Conservation (phyloP, 1,140 invertebrate genomes). For the Diorhabda carinulata region DNA sequence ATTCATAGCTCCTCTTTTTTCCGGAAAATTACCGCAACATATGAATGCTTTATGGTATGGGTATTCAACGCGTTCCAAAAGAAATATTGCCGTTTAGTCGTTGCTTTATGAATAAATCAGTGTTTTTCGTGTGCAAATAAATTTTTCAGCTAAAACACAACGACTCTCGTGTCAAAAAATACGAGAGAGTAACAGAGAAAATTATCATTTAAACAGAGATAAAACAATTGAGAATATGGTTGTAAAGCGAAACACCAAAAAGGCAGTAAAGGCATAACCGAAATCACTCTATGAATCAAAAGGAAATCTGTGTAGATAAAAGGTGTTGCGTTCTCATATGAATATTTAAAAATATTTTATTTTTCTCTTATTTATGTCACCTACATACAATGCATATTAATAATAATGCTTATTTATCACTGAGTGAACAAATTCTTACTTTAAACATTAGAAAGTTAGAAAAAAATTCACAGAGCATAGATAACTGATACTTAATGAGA, state of each 20-base stretch:
- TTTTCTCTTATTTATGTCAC: neutral
- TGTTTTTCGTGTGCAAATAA: slow-evolving; percentile 2
- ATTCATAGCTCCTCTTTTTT: neutral
- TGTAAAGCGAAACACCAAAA: slow-evolving; percentile 2
- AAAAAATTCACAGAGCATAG: too few relatives aligned
- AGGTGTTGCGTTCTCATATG: neutral
- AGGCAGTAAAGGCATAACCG: neutral
- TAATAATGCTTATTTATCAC: too few relatives aligned
- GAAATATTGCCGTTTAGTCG: neutral
- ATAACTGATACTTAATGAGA: too few relatives aligned
- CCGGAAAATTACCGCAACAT: neutral
- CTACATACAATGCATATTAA: too few relatives aligned
- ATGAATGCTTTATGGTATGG: neutral
- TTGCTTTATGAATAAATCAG: slow-evolving; percentile 1
- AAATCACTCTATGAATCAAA: neutral
- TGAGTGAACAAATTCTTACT: too few relatives aligned
- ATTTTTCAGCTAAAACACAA: neutral
- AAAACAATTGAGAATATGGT: neutral
- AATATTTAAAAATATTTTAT: slow-evolving; percentile 3
- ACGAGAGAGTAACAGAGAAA: neutral
- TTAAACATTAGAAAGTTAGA: too few relatives aligned
- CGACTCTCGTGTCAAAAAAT: neutral
- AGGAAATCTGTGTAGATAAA: slow-evolving; percentile 2
- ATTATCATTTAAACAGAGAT: neutral
- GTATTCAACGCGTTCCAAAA: neutral